Conservation (phyloP, 1,140 invertebrate species). For the Trichogramma pretiosum region DNA sequence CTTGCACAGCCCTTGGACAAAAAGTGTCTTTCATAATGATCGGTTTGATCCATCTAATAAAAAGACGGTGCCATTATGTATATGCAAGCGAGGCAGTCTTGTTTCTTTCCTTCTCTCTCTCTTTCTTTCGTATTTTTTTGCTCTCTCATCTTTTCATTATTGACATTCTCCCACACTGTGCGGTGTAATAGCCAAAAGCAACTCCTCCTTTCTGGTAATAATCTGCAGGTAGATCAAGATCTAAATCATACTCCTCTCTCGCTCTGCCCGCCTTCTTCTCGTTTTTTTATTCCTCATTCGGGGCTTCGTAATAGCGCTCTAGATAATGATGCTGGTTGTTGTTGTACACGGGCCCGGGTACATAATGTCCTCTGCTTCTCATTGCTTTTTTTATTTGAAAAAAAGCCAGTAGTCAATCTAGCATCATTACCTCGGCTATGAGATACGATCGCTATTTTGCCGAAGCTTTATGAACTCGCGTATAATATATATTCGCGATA, state of each 20-base stretch:
- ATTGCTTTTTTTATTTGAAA: conserved; percentile 4
- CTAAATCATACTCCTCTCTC: conserved; percentile 17
- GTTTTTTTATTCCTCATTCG: background rate
- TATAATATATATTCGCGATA: too few relatives aligned
- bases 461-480: too few relatives aligned
- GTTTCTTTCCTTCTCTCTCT: conserved; percentile 3
- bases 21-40: conserved; percentile 35
- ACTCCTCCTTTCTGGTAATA: conserved; percentile 13
- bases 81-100: conserved; percentile 12
- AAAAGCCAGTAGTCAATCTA: conserved; percentile 8
- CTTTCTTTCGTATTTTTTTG: conserved; percentile 13
- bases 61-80: conserved; percentile 30
- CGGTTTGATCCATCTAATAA: conserved; percentile 32
- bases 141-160: conserved; percentile 13
- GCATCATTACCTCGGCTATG: conserved; percentile 1
- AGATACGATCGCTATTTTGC: background rate
- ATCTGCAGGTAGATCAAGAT: conserved; percentile 18
- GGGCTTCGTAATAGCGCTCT: conserved; percentile 17
- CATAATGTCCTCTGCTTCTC: background rate
- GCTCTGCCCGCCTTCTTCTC: conserved; percentile 4
- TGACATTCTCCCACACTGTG: conserved; percentile 3
- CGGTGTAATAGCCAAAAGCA: conserved; percentile 4
- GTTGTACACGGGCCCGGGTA: conserved; percentile 3
- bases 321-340: conserved; percentile 19
- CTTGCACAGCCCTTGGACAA: conserved; percentile 23